Base-by-base conservation (phyloP, 2,888 invertebrate genomes). In the Leptinotarsa rubiginosa region DNA sequence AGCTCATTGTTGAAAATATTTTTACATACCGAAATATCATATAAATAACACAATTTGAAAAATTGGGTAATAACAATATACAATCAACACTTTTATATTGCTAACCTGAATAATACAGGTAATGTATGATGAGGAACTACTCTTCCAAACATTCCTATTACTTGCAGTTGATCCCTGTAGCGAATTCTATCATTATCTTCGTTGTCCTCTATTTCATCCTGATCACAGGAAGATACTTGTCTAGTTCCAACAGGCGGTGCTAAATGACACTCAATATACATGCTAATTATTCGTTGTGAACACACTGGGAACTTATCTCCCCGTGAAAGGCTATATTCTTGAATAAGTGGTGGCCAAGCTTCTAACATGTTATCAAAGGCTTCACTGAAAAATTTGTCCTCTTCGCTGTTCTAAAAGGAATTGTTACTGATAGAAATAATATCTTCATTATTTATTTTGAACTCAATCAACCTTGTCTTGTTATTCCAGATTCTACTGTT, bases 231-330 rank as follows among this genome's bases (percentile, higher is more conserved):
- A 47, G 85, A 85, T 7, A 83, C 84, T 22, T 88, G 88, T 79
- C 94, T 88, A 59, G 88, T 89, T 41, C 94, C 97, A 85, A 96
- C 94, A 0, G 97, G 97, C 0, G 95, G 93, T 10, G 94, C 93
- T 76, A 97, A 88, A 86, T 96, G 93, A 83, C 93, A 93, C 83
- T 93, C 92, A 65, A 97, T 87, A 85, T 95, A 97, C 3, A 92
- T 92, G 85, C 95, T 93, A 85, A 96, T 96, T 77, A 96, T 92
- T 86, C 92, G 88, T 15, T 87, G 85, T 7, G 89, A 88, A 74
- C 82, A 83, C 20, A 82, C 78, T 12, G 71, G 70, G 56, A 85
- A 82, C 65, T 87, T 86, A 18, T 84, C 81, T 16, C 89, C 88
- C 72, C 88, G 87, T 69, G 86, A 79, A 16, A 73, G 75, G 15